Base-by-base conservation (phyloP, 2,113 vertebrate genomes). In the Chionodraco myersi region DNA sequence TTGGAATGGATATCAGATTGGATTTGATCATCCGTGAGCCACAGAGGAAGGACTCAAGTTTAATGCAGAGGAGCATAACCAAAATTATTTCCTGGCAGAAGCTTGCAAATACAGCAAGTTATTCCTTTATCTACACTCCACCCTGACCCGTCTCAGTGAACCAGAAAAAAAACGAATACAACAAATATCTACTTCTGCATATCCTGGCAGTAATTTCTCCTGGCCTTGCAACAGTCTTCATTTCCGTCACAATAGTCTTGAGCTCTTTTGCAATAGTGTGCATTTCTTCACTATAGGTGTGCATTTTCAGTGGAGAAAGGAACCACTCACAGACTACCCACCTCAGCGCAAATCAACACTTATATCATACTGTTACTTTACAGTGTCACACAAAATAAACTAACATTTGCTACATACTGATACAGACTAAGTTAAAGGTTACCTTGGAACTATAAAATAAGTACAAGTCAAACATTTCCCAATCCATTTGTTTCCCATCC, bases 181-280 rank as follows among this genome's bases (percentile, higher is more conserved):
- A 13, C 2, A 34, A 53, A 41, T 0, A 41, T 12, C 2, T 56
- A 73, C 80, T 79, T 84, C 34, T 76, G 69, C 72, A 68, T 79
- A 80, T 53, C 76, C 57, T 75, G 60, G 71, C 80, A 86, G 21
- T 70, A 79, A 75, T 76, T 88, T 85, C 56, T 69, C 74, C 75
- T 87, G 68, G 73, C 51, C 26, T 72, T 88, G 90, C 76, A 83
- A 65, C 79, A 81, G 73, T 83, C 61, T 73, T 84, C 61, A 84
- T 79, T 82, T 73, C 47, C 51, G 72, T 30, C 30, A 30, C 30
- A 83, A 76, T 69, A 62, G 52, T 57, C 13, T 58, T 48, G 11
- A 3, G 18, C n/a, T 66, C 53, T 85, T 89, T 80, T 76, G 78
- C 54, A 56, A 26, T 26, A 26, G 77, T 75, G 16, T 58, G 85